phyloP scores from a whole-genome alignment of 2,888 invertebrate species.

The Isoperla grammatica region DNA sequence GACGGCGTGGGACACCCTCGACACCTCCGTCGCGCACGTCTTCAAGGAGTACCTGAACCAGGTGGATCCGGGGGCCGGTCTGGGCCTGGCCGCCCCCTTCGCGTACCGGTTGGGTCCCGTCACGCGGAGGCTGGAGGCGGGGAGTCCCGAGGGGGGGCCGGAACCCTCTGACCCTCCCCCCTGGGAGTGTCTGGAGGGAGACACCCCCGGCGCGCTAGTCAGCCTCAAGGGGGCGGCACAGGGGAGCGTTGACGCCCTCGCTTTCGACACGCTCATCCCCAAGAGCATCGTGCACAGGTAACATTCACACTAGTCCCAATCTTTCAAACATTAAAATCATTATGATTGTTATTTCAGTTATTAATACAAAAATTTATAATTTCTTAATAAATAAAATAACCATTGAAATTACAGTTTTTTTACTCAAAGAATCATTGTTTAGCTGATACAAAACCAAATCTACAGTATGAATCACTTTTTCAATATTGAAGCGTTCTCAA shows the following conservation, averaged over 20 bases:
- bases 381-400: not conserved
- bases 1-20: slow-evolving; percentile 92
- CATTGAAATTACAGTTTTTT: not conserved
- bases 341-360: no score
- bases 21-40: slow-evolving; percentile 82
- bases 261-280: slow-evolving; percentile 93
- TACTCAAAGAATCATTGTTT: no score
- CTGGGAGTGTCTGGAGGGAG: slow-evolving; percentile 81
- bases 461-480: no score
- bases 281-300: slow-evolving; percentile 90
- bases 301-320: no score
- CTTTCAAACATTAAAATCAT: no score
- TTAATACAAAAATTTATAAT: no score
- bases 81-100: slow-evolving; percentile 72
- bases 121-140: slow-evolving; percentile 40
- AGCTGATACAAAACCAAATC: no score
- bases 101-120: slow-evolving; percentile 90
- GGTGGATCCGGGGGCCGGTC: slow-evolving; percentile 86
- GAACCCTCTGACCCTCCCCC: slow-evolving; percentile 69
- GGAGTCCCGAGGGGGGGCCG: slow-evolving; percentile 60
- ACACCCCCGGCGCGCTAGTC: slow-evolving; percentile 40
- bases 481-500: no score
- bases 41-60: slow-evolving; percentile 92
- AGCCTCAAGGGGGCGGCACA: slow-evolving; percentile 61
- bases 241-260: slow-evolving; percentile 83